A percentile compares a stretch with the other conserved stretches of the same genome.
Evolutionary conservation across 30 jellyfish, hydroid and myxozoan species (phyloP).

Genomic region (Hydra vulgaris): DNA sequence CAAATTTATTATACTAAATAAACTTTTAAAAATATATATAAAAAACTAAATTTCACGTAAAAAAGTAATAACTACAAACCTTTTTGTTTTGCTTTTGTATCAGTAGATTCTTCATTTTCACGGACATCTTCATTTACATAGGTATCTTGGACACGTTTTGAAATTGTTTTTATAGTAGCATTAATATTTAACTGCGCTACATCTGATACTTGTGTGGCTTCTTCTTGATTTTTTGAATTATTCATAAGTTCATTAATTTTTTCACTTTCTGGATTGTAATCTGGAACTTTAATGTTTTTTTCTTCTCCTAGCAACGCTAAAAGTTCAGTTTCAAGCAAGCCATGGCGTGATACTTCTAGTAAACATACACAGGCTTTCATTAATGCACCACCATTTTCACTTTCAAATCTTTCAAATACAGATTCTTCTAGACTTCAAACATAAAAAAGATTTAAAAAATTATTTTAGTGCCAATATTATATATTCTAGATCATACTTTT

Average conservation of each 20-base stretch:
- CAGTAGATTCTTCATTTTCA: constrained; percentile 16
- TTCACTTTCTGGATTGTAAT: constrained; percentile 23
- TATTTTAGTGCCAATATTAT: not conserved
- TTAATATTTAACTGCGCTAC: constrained; percentile 25
- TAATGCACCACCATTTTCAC: constrained; percentile 83
- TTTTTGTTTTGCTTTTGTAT: not conserved
- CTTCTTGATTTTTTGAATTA: constrained; percentile 3
- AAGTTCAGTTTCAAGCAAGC: constrained; percentile 82
- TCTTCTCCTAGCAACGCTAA: constrained; percentile 74
- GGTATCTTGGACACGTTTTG: constrained; percentile 48
- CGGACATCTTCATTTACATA: constrained; percentile 54
- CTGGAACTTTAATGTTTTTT: constrained; percentile 32
- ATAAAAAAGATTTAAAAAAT: too few relatives aligned
- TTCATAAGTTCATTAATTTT: constrained; percentile 13
- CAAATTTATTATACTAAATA: too few relatives aligned
- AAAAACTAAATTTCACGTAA: too few relatives aligned
- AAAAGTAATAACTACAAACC: too few relatives aligned
- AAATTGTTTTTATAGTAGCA: constrained; percentile 23
- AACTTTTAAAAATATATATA: too few relatives aligned
- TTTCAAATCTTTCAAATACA: constrained; percentile 81
- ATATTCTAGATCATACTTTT: too few relatives aligned
- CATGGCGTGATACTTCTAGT: constrained; percentile 96
- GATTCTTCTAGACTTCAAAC: constrained; percentile 62
- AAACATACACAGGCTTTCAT: constrained; percentile 89
- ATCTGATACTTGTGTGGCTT: constrained; percentile 18